Evolutionary conservation across 1,140 invertebrate genomes (phyloP), one percentile per base, ranked within the genome.

Genomic region (Procambarus virginalis): DNA sequence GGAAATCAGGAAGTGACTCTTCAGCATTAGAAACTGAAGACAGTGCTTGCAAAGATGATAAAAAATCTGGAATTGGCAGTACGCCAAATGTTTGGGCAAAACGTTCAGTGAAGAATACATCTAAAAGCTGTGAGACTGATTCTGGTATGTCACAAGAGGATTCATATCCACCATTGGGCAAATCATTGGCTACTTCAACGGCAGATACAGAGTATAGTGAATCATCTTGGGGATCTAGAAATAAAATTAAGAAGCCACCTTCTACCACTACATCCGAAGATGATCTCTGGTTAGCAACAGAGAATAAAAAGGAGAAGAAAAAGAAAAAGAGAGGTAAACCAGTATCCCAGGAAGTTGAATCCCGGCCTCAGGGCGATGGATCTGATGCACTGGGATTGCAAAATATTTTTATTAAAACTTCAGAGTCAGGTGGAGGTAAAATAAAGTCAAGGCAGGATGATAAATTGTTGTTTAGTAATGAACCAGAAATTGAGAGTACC

Each of bases 261-360:
- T 89, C 87, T 22, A 77, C 81, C n/a, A 89, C 81, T 46, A 78
- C 87, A 22, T 89, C 87, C 60, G 87, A 89, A 49, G 87, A 89
- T 84, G 87, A 89, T 64, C 58, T 89, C 3, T 89, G 87, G 87
- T 22, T 77, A 64, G 48, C 80, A 84, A 89, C 87, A 84, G 87
- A 89, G 77, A 78, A 49, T 64, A 89, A 89, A 78, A 84, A 84
- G 78, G 80, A 89, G 22, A 82, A 78, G 55, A 89, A 84, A 58
- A 89, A 89, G 45, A 89, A 89, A 48, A 89, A 89, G n/a, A 89
- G 84, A 34, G 68, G 20, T 60, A 89, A 84, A 49, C 51, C 46
- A 46, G 20, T 51, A 17, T 76, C 86, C 5, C 80, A 77, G 48
- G 87, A 83, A 46, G 51, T 84, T 76, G 51, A 49, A 49, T 45